phyloP scores from a whole-genome alignment of 2,113 vertebrate species.

The Thryonomys swinderianus region DNA sequence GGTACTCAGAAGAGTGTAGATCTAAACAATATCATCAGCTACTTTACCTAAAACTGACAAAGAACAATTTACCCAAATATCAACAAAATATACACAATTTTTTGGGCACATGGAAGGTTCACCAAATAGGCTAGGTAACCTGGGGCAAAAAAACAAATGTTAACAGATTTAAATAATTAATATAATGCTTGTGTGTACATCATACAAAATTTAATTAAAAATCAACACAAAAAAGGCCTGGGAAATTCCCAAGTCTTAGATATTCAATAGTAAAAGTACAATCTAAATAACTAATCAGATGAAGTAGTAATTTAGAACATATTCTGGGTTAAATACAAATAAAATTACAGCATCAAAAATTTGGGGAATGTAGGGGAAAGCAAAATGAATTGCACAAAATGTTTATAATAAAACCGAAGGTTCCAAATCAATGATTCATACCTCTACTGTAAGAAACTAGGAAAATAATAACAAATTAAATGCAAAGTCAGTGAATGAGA shows the following conservation, averaged over 20 bases:
- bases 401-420: background rate
- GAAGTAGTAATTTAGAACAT: background rate
- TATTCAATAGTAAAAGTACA: background rate
- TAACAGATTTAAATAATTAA: background rate
- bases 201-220: constrained; percentile 15
- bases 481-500: background rate
- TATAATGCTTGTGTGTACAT: background rate
- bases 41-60: background rate
- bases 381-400: background rate
- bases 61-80: background rate
- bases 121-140: background rate
- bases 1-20: background rate
- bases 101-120: background rate
- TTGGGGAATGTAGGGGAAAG: background rate
- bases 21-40: background rate
- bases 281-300: background rate
- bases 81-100: background rate
- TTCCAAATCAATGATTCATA: background rate
- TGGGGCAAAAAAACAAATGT: background rate
- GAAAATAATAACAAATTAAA: background rate
- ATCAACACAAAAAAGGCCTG: background rate
- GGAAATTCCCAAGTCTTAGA: background rate
- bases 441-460: background rate
- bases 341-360: background rate
- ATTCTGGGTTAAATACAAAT: background rate